Evolutionary conservation across 2,113 vertebrate species (phyloP), one percentile per base, ranked within the genome.

Genomic region (Theropithecus gelada): DNA sequence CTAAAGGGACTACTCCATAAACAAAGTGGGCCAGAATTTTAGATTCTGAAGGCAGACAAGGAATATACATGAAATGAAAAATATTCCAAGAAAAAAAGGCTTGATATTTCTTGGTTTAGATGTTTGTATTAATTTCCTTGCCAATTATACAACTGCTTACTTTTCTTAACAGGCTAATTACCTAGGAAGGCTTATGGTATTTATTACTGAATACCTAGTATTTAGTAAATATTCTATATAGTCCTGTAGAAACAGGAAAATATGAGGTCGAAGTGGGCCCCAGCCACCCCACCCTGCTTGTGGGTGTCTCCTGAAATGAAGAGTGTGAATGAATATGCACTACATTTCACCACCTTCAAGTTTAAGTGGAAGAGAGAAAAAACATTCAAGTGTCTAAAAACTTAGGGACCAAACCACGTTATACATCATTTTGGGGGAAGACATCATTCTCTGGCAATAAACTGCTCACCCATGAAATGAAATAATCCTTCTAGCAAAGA

Each of bases 401-500:
- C 12, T 18, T 73, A 72, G 78, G 80, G 1, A 40, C 25, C 64
- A 95, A 79, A 66, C 72, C 88, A 50, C 8, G 81, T 72, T 61
- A 88, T 97, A 78, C 22, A 97, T 97, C 96, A 96, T 76, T 76
- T 45, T 76, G 45, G 92, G 93, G 92, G 82, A 96, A 95, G 93
- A 96, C 88, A 88, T 22, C 94, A 64, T 80, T 96, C 57, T 88
- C 81, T 68, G 81, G 91, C 85, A 96, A 96, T 48, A 89, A 96
- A 86, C 93, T 83, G 23, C 68, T 96, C 93, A 97, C 52, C 88
- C 96, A 38, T 91, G 97, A 97, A 97, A 97, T 97, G 85, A 97
- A 97, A 84, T 73, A 95, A 92, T 72, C 89, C 90, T 95, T 89
- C 88, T 68, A 91, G 96, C 87, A 87, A 92, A 92, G 94, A n/a